Conservation (phyloP, 2,888 invertebrate species). For the Lepidonotus clava region DNA sequence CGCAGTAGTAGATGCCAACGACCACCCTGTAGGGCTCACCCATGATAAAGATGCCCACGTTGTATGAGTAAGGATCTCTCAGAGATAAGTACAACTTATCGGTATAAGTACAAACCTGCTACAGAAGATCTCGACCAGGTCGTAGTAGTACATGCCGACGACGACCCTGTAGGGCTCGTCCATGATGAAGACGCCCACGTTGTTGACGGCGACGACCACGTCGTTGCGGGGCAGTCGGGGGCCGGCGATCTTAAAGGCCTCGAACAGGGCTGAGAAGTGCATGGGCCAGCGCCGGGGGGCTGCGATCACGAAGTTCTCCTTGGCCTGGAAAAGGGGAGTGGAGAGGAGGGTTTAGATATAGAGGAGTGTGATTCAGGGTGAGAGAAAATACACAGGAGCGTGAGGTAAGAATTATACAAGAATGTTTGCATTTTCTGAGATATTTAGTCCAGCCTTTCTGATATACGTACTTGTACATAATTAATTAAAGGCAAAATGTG, state of each 20-base stretch:
- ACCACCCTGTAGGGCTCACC: constrained; percentile 65
- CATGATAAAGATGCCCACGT: constrained; percentile 64
- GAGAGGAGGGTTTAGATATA: not conserved
- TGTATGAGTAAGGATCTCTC: too few relatives aligned
- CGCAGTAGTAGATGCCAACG: constrained; percentile 60
- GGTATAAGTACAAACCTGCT: constrained; percentile 60
- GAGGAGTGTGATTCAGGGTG: not conserved
- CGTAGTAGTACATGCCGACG: constrained; percentile 61
- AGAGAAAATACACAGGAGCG: too few relatives aligned
- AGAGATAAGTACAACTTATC: too few relatives aligned
- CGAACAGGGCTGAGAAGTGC: constrained; percentile 67
- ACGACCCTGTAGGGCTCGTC: constrained; percentile 65
- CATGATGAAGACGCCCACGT: constrained; percentile 64
- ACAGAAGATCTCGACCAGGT: constrained; percentile 64
- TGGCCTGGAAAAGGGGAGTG: constrained; percentile 36
- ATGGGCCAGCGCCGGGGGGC: constrained; percentile 65
- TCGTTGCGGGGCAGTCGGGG: constrained; percentile 63
- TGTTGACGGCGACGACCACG: constrained; percentile 65
- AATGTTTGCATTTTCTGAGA: not conserved
- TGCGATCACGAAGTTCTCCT: constrained; percentile 57
- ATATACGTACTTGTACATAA: too few relatives aligned
- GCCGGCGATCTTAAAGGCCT: constrained; percentile 63
- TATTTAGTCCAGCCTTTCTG: too few relatives aligned
- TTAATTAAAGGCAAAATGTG: too few relatives aligned
- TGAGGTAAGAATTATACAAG: not conserved